Evolutionary conservation across 1,140 invertebrate genomes (phyloP), one percentile per base, ranked within the genome.

Genomic region (Ips typographus): DNA sequence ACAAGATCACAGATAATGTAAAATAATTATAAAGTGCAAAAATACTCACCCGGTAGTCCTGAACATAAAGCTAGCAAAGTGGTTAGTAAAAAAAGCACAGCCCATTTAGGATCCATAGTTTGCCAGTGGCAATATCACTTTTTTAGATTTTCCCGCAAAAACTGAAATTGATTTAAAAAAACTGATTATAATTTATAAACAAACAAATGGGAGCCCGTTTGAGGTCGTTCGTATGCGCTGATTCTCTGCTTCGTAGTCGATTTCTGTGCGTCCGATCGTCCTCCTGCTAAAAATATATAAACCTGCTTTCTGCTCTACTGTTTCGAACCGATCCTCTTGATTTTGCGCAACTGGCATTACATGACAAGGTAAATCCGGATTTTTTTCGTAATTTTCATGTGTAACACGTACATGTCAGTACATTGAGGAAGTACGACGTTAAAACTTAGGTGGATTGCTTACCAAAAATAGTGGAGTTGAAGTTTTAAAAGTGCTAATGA

Each of bases 11-110:
- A 22, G 22, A 22, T 22, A 22, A 22, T 22, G 22, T 22, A 22
- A 22, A 22, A 22, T 22, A 0, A 22, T 22, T 22, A 22, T 22
- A 22, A 22, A 22, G 22, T 22, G 22, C 22, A 22, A 22, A 22
- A 22, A 22, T 38, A 72, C 70, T 74, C 43, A 76, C 74, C 71
- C 52, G 74, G 74, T 37, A 70, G 65, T 44, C 70, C 71, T 41
- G 60, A 41, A 62, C 65, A 70, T 3, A 60, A 38, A 6, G 57
- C 71, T 36, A 66, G 53, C 37, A 74, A n/a, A 40, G 68, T 44
- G 52, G 65, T 70, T 51, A 76, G 55, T 59, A 72, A 55, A 64
- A 74, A 71, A 41, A 74, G 56, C 56, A 76, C 63, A 62, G 65
- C 51, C 59, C 71, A 72, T 72, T 51, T 72, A 6, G 53, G 37